phyloP scores from a whole-genome alignment of 1,140 invertebrate species.

The Steinernema feltiae region DNA sequence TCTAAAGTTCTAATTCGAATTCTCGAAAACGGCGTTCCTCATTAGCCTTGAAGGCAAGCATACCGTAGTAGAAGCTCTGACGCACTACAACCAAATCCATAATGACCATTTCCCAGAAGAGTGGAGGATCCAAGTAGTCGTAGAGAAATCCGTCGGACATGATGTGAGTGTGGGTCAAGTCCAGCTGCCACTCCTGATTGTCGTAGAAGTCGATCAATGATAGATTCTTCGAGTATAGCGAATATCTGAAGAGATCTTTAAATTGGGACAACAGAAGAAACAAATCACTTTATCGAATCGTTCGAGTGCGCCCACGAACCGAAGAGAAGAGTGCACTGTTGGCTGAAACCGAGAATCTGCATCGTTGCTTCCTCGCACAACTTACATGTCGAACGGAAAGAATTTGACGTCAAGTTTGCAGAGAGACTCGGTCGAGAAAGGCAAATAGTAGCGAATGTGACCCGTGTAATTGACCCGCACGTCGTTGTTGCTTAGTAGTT shows the following conservation, averaged over 20 bases:
- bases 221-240: conserved; percentile 53
- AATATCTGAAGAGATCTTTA: conserved; percentile 34
- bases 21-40: background rate
- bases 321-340: conserved; percentile 51
- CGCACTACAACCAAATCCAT: conserved; percentile 52
- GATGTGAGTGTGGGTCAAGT: conserved; percentile 51
- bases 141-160: conserved; percentile 54
- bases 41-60: too few species aligned
- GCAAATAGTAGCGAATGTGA: conserved; percentile 53
- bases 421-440: conserved; percentile 48
- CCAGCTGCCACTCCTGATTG: conserved; percentile 58
- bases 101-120: conserved; percentile 58
- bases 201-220: conserved; percentile 57
- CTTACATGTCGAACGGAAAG: conserved; percentile 57
- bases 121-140: conserved; percentile 55
- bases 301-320: conserved; percentile 58
- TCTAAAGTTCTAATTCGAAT: background rate
- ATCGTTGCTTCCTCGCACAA: background rate
- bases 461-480: conserved; percentile 56
- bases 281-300: conserved; percentile 50
- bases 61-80: conserved; percentile 57
- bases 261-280: background rate
- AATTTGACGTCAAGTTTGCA: conserved; percentile 56
- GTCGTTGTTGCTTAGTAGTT: conserved; percentile 54
- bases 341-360: conserved; percentile 31